Evolutionary conservation across 2,113 vertebrate species (phyloP).

Genomic region (Brachyhypopomus occidentalis): DNA sequence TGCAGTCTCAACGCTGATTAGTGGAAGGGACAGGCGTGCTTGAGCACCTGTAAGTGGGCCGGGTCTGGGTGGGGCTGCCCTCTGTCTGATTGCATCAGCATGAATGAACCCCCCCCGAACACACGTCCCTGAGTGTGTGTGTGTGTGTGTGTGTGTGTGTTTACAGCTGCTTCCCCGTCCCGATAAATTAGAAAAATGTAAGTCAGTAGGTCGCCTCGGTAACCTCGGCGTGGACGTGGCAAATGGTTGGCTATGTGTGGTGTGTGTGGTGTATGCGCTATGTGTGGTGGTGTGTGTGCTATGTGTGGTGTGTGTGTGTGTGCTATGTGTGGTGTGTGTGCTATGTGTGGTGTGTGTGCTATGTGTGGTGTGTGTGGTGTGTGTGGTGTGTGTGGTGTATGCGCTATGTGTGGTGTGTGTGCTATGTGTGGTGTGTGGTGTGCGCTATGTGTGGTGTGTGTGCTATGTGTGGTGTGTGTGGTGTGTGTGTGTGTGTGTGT

Average conservation of each 20-base stretch:
- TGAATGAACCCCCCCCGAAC: conserved; percentile 51
- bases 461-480: not conserved
- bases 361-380: conserved; percentile 1
- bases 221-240: not conserved
- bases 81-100: conserved; percentile 70
- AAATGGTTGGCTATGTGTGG: not conserved
- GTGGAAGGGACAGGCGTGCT: conserved; percentile 59
- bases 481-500: not conserved
- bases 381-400: too few species aligned
- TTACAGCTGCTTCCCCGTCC: conserved; percentile 71
- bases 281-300: too few species aligned
- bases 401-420: too few species aligned
- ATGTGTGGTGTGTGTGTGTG: not conserved
- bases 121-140: conserved; percentile 36
- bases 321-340: conserved; percentile 6
- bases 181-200: conserved; percentile 68
- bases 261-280: too few species aligned
- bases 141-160: conserved; percentile 32
- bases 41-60: conserved; percentile 64
- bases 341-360: not conserved
- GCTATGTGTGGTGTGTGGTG: too few species aligned
- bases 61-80: conserved; percentile 65
- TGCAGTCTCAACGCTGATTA: conserved; percentile 67
- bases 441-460: too few species aligned
- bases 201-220: conserved; percentile 40